Evolutionary conservation across 2,888 invertebrate species (phyloP), one percentile per base, ranked within the genome.

Genomic region (Troglohyphantes excavatus): DNA sequence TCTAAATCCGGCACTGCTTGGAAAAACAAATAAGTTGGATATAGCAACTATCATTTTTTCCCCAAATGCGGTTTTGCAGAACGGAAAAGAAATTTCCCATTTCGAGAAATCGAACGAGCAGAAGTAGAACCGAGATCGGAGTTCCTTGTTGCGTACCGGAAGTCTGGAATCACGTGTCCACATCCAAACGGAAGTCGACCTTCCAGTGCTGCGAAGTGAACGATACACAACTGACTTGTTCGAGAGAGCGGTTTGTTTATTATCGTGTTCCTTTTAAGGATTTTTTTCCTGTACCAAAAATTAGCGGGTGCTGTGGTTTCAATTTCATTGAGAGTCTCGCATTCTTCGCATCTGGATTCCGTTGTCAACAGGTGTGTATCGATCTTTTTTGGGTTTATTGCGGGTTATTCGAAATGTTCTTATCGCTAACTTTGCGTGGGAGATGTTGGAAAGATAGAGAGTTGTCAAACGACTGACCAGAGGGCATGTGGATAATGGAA

Each of bases 61-160:
- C 75, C n/a, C n/a, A n/a, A n/a, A 27, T 61, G 33, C 21, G 43
- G 39, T 39, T 86, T 33, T 68, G 46, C 59, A 78, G 39, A 75
- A 59, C 76, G 76, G 76, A 76, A 61, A 75, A 86, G 53, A 86
- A 86, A 79, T 79, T 72, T 72, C 86, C 63, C 19, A 29, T 86
- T 78, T 72, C 86, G 72, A 68, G 86, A 79, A 84, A 84, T 75
- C 43, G n/a, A 65, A 67, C 70, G 53, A 53, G 46, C 84, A 84
- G 75, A 53, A 39, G 75, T 63, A 53, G 81, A 39, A 43, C 33
- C n/a, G 2, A 84, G 65, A 75, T 84, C 73, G 19, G 82, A 82
- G 83, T 83, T 83, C 83, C 85, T 76, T 53, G 68, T 86, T 78
- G 63, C 46, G 59, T 70, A 61, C 39, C 85, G 85, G 85, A 86